Percentiles rank a stretch among this genome's conserved stretches.
Conservation (phyloP, 2,113 vertebrate species). For the Oxyruncus cristatus region DNA sequence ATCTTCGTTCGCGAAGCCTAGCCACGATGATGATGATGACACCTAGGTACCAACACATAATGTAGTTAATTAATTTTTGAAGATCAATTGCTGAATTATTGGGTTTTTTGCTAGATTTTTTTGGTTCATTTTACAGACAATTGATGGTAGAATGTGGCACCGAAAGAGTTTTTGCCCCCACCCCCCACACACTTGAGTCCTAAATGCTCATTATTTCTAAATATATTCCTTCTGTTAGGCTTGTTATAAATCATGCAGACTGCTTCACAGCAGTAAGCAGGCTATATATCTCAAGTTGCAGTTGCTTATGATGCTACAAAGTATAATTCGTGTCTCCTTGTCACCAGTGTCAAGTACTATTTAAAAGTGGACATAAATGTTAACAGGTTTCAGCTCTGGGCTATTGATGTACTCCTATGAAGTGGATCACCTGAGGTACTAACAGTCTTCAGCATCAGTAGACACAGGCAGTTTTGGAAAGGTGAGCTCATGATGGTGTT, state of each 20-base stretch:
- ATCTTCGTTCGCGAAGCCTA: too few relatives aligned
- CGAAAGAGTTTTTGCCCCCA: background rate
- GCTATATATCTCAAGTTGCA: background rate
- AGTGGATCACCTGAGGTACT: background rate
- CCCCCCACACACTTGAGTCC: background rate
- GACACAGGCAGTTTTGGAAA: background rate
- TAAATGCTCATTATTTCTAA: background rate
- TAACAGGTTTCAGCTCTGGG: background rate
- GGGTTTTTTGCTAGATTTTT: background rate
- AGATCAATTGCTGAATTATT: background rate
- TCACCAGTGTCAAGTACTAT: background rate
- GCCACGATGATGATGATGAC: too few relatives aligned
- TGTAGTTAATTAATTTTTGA: background rate
- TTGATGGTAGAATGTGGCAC: background rate
- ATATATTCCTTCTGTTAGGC: background rate
- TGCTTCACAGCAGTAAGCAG: background rate
- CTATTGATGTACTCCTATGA: background rate
- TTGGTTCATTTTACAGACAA: background rate
- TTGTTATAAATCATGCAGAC: background rate
- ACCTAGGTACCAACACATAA: background rate
- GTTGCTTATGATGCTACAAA: background rate
- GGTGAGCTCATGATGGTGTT: background rate
- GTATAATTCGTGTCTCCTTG: background rate
- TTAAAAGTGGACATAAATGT: background rate
- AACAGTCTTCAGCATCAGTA: background rate